Percentiles rank a stretch among this genome's conserved stretches.
These are phyloP conservation scores for Ashinkailepas kermadecensis DNA, from an alignment of 2,888 invertebrate species.

Conservation along the genomic window DNA sequence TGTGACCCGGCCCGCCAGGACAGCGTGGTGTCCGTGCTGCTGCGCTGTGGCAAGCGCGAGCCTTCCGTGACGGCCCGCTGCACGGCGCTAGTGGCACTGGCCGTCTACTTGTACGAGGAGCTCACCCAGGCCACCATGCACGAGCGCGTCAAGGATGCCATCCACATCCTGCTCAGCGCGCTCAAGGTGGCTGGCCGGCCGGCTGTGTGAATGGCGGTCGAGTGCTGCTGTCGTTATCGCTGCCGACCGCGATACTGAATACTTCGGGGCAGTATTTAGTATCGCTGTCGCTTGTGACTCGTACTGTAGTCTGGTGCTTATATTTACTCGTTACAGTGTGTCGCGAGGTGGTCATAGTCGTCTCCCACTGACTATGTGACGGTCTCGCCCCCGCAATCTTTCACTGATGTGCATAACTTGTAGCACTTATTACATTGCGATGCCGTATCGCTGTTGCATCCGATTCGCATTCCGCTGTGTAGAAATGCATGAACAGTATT, in stretches of 20 bases:
- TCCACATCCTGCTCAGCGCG: slow-evolving; percentile 58
- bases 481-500: too few species aligned
- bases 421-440: too few species aligned
- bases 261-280: too few species aligned
- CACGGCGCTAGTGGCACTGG: slow-evolving; percentile 77
- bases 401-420: too few species aligned
- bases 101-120: slow-evolving; percentile 63
- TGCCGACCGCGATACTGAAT: slow-evolving; percentile 39
- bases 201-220: not conserved
- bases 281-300: too few species aligned
- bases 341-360: too few species aligned
- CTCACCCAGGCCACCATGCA: slow-evolving; percentile 54
- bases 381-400: too few species aligned
- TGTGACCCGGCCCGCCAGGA: slow-evolving; percentile 50
- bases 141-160: slow-evolving; percentile 57
- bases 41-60: slow-evolving; percentile 80
- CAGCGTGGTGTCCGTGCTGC: slow-evolving; percentile 74
- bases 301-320: too few species aligned
- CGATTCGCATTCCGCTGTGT: too few species aligned
- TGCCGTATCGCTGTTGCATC: too few species aligned
- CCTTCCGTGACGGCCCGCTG: slow-evolving; percentile 80
- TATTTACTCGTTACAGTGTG: too few species aligned
- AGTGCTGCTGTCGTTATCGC: not conserved
- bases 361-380: too few species aligned
- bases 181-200: slow-evolving; percentile 51